These are phyloP conservation scores for Pseudochirops cupreus DNA, from an alignment of 2,797 vertebrate genomes.

Conservation along the genomic window DNA sequence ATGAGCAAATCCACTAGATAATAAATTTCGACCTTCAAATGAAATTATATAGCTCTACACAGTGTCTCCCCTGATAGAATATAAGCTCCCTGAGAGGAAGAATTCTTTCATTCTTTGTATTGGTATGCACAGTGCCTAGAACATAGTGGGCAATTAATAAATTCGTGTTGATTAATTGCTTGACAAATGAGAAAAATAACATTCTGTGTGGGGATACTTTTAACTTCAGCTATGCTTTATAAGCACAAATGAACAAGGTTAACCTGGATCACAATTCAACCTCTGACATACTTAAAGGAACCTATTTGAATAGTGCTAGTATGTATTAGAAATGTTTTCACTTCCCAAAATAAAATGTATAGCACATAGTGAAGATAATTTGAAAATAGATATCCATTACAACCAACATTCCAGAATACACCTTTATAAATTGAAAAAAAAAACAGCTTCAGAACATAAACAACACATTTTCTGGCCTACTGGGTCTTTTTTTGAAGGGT, in stretches of 20 bases:
- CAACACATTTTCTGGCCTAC: not conserved
- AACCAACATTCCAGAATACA: conserved; percentile 30
- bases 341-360: conserved; percentile 16
- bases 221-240: not conserved
- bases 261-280: conserved; percentile 43
- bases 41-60: conserved; percentile 15
- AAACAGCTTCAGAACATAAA: conserved; percentile 6
- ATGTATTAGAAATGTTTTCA: not conserved
- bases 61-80: conserved; percentile 12
- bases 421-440: not conserved
- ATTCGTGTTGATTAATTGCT: not conserved
- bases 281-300: not conserved
- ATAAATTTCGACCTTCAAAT: conserved; percentile 27
- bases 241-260: not conserved
- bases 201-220: not conserved
- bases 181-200: not conserved
- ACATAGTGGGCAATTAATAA: not conserved
- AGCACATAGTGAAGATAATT: conserved; percentile 12
- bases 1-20: not conserved
- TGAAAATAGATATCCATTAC: not conserved
- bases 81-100: not conserved
- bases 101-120: not conserved
- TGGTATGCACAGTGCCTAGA: not conserved
- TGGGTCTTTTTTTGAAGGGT: conserved; percentile 15
- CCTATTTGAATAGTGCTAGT: not conserved